These are phyloP conservation scores for Rhipidura dahli DNA, from an alignment of 2,113 vertebrate species.

Conservation along the genomic window DNA sequence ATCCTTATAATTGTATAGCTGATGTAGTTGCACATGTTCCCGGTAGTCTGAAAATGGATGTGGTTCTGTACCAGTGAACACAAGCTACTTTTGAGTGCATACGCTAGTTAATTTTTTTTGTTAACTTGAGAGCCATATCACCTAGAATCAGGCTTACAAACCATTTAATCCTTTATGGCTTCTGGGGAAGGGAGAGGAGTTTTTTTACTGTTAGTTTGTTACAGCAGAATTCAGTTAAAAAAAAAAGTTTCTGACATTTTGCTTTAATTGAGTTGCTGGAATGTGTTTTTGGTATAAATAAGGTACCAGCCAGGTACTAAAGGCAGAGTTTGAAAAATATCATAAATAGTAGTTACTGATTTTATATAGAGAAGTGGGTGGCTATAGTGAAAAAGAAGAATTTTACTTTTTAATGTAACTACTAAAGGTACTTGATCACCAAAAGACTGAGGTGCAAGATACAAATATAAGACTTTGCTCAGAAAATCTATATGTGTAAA, in stretches of 20 bases:
- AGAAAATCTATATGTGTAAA: background rate
- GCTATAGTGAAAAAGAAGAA: background rate
- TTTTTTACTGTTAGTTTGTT: background rate
- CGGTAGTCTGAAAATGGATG: background rate
- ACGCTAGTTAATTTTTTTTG: background rate
- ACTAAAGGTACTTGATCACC: background rate
- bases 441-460: background rate
- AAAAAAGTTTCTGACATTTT: background rate
- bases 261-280: background rate
- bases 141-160: background rate
- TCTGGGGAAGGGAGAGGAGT: background rate
- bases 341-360: background rate
- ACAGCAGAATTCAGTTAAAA: background rate
- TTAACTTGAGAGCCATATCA: background rate
- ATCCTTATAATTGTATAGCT: constrained; percentile 41
- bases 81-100: background rate
- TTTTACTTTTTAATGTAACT: background rate
- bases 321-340: background rate
- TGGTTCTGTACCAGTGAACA: constrained; percentile 15
- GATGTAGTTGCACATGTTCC: background rate
- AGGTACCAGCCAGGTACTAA: background rate
- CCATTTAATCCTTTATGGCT: background rate
- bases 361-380: background rate
- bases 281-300: background rate
- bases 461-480: background rate